Evolutionary conservation across 1,140 invertebrate genomes (phyloP).

Genomic region (Bombus fervidus): DNA sequence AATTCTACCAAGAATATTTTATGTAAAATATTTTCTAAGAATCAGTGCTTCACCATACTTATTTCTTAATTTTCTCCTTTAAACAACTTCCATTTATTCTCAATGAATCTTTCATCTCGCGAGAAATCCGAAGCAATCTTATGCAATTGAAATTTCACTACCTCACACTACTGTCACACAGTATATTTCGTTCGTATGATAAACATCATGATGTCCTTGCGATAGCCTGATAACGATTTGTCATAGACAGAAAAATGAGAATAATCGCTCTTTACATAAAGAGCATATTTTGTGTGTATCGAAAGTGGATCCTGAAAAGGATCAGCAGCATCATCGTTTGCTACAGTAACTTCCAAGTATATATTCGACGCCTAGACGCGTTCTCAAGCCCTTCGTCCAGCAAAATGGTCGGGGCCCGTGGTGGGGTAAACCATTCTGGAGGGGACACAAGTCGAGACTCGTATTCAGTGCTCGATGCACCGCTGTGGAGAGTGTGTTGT

Average conservation of each 20-base stretch:
- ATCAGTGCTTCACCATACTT: neutral
- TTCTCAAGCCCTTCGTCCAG: slow-evolving; percentile 58
- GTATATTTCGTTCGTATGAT: neutral
- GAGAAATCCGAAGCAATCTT: neutral
- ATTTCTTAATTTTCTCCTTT: neutral
- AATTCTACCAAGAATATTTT: neutral
- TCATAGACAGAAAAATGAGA: neutral
- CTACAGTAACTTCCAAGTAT: slow-evolving; percentile 6
- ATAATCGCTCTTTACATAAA: neutral
- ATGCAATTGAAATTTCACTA: slow-evolving; percentile 16
- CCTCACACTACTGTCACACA: neutral
- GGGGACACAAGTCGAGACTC: slow-evolving; percentile 45
- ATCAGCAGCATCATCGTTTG: neutral
- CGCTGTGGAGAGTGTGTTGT: slow-evolving; percentile 51
- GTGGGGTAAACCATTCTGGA: slow-evolving; percentile 12
- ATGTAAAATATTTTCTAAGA: neutral
- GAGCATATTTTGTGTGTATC: neutral
- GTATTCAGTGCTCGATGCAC: slow-evolving; percentile 65
- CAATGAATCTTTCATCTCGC: neutral
- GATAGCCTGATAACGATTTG: neutral
- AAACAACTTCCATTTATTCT: neutral
- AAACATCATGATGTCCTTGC: neutral
- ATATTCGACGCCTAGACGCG: slow-evolving; percentile 34
- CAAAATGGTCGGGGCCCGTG: slow-evolving; percentile 24
- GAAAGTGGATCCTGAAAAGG: neutral